Evolutionary conservation across 2,888 invertebrate species (phyloP).

Genomic region (Parnassius apollo): DNA sequence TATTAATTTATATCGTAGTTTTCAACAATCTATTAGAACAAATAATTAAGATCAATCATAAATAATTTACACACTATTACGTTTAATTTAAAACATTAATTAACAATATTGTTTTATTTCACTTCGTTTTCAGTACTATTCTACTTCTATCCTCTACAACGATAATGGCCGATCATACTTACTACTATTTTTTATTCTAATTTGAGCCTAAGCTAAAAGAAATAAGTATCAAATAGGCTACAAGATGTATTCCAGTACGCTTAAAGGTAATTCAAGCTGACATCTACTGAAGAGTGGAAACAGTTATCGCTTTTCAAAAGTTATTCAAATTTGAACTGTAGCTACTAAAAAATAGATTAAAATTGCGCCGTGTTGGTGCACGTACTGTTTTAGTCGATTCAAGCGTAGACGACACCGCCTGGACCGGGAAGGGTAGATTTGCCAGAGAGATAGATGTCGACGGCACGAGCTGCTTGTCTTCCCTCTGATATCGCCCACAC

Average conservation of each 20-base stretch:
- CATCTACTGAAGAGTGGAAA: neutral
- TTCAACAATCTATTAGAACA: conserved; percentile 19
- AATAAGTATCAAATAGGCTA: conserved; percentile 2
- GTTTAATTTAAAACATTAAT: neutral
- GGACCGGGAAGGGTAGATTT: conserved; percentile 92
- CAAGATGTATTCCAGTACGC: neutral
- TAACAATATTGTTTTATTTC: neutral
- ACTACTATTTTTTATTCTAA: neutral
- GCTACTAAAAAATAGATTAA: neutral
- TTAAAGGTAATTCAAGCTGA: neutral
- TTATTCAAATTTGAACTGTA: conserved; percentile 4
- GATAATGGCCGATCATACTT: conserved; percentile 1
- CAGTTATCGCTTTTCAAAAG: neutral
- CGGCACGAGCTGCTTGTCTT: conserved; percentile 96
- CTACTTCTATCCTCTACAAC: conserved; percentile 13
- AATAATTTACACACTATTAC: neutral
- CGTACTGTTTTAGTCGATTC: neutral
- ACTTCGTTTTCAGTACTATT: conserved; percentile 6
- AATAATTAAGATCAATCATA: neutral
- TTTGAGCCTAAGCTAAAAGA: neutral
- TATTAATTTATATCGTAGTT: neutral
- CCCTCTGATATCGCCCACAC: conserved; percentile 99
- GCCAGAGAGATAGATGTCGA: conserved; percentile 92
- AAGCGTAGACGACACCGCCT: conserved; percentile 89
- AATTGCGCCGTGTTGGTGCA: neutral